Evolutionary conservation across 2,888 invertebrate species (phyloP).

Genomic region (Cephus pulcher): DNA sequence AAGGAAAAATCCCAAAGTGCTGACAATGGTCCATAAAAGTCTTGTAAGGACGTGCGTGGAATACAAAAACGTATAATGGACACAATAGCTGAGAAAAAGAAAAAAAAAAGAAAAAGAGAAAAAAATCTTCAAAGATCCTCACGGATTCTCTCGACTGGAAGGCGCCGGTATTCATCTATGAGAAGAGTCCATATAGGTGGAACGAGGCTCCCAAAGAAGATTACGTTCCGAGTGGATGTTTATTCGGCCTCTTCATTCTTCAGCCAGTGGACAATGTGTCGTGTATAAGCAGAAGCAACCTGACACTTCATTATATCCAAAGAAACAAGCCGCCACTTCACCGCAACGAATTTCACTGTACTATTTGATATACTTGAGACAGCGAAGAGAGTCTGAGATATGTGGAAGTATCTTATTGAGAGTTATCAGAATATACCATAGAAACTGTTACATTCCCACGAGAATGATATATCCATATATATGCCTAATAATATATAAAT

Average conservation of each 20-base stretch:
- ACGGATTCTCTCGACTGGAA: constrained; percentile 34
- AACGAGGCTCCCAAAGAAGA: constrained; percentile 25
- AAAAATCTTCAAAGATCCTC: constrained; percentile 16
- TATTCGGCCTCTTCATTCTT: constrained; percentile 35
- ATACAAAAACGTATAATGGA: constrained; percentile 50
- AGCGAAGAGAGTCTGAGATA: too few species aligned
- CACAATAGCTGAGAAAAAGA: constrained; percentile 40
- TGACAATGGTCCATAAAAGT: constrained; percentile 24
- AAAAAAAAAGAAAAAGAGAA: constrained; percentile 13
- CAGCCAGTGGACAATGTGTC: constrained; percentile 18
- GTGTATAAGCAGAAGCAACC: constrained; percentile 6
- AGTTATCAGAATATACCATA: too few species aligned
- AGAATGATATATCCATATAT: too few species aligned
- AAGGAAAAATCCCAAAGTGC: neutral
- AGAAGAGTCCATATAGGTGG: constrained; percentile 35
- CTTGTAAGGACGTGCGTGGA: constrained; percentile 38
- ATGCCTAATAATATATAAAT: too few species aligned
- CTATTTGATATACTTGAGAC: too few species aligned
- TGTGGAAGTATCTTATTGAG: too few species aligned
- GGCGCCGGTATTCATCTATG: constrained; percentile 42
- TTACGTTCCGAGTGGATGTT: constrained; percentile 52
- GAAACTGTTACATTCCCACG: too few species aligned
- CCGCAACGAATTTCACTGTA: too few species aligned
- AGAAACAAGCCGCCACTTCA: too few species aligned
- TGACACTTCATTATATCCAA: too few species aligned